These are phyloP conservation scores for Crocallis elinguaria DNA, from an alignment of 2,888 invertebrate species.

Conservation along the genomic window DNA sequence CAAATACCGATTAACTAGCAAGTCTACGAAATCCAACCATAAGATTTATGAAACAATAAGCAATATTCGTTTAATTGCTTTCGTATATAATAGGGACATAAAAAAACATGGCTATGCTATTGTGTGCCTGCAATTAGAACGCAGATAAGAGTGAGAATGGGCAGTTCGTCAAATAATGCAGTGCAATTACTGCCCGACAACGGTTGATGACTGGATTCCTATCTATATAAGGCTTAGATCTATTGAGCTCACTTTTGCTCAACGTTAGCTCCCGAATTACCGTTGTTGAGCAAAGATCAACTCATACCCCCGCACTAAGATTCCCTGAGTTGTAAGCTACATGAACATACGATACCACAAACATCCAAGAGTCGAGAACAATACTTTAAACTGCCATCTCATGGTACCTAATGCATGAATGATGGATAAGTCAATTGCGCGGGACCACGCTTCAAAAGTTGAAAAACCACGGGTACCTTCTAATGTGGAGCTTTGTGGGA, in stretches of 20 bases:
- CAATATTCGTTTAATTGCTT: neutral
- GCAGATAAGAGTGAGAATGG: slow-evolving; percentile 8
- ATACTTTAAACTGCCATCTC: no score
- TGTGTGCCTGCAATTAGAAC: slow-evolving; percentile 3
- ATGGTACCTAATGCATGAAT: no score
- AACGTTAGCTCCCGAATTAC: neutral
- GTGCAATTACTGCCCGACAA: slow-evolving; percentile 2
- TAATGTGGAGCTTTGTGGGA: no score
- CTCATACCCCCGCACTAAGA: no score
- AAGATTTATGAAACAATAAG: neutral
- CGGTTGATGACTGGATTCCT: slow-evolving; percentile 15
- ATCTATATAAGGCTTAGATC: slow-evolving; percentile 15
- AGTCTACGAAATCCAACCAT: no score
- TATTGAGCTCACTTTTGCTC: slow-evolving; percentile 7
- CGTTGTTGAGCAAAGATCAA: slow-evolving; percentile 20
- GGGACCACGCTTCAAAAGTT: no score
- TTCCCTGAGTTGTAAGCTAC: no score
- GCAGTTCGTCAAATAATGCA: slow-evolving; percentile 8
- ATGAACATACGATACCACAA: no score
- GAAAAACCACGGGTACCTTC: no score
- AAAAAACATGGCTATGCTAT: slow-evolving; percentile 1
- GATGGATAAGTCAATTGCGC: no score
- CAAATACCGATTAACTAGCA: no score
- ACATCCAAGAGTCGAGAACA: no score
- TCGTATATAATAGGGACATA: neutral